phyloP scores from a whole-genome alignment of 2,888 invertebrate genomes.

The Microdon myrmicae region DNA sequence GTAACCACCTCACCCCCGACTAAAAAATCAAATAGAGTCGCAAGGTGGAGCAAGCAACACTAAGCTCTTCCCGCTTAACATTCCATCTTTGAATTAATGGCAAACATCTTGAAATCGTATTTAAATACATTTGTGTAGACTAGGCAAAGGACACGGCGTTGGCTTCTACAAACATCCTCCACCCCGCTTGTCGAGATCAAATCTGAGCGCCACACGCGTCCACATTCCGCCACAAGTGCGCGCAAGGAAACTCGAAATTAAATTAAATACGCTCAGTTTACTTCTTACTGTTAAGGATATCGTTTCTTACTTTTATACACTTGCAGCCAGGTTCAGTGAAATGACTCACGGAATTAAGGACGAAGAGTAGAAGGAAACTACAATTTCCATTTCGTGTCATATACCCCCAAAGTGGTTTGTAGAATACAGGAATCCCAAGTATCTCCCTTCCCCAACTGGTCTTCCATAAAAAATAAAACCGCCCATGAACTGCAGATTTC shows the following conservation, averaged over 20 bases:
- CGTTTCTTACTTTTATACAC: slow-evolving; percentile 1
- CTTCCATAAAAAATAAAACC: no score
- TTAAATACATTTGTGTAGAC: slow-evolving; percentile 51
- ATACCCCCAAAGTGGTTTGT: no score
- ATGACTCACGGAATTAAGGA: slow-evolving; percentile 38
- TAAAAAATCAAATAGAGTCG: slow-evolving; percentile 35
- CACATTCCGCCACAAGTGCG: slow-evolving; percentile 51
- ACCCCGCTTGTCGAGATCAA: slow-evolving; percentile 13
- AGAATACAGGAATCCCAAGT: no score
- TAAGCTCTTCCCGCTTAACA: slow-evolving; percentile 46
- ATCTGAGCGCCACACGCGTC: slow-evolving; percentile 44
- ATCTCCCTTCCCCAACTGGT: no score
- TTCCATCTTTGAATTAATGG: slow-evolving; percentile 50
- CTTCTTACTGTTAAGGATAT: slow-evolving; percentile 51
- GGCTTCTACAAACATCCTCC: slow-evolving; percentile 11
- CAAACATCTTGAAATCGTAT: slow-evolving; percentile 52
- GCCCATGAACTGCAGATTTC: slow-evolving; percentile 7
- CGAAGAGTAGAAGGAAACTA: slow-evolving; percentile 33
- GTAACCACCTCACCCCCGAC: no score
- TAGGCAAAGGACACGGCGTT: slow-evolving; percentile 14
- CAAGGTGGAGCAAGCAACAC: slow-evolving; percentile 46
- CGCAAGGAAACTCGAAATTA: slow-evolving; percentile 63
- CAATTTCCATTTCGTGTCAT: no score
- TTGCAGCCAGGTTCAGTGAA: slow-evolving; percentile 31
- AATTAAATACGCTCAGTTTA: slow-evolving; percentile 63